Base-by-base conservation (phyloP, 2,113 vertebrate species). In the Gnathonemus longibarbis region DNA sequence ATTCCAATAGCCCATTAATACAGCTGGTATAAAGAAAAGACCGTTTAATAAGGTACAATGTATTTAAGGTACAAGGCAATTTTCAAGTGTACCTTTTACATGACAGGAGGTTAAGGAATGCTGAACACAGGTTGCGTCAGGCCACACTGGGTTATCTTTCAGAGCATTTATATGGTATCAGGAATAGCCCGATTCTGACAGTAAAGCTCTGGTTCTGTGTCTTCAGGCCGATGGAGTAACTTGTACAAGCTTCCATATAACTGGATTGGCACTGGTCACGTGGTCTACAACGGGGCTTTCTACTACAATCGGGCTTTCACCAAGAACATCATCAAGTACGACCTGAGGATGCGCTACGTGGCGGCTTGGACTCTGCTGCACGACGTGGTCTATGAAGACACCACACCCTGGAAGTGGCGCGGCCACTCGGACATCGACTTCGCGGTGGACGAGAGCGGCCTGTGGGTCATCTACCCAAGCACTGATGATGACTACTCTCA, bases 281-380 rank as follows among this genome's bases (percentile, higher is more conserved):
- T 99, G 92, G 97, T 99, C 31, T 99, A 97, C 93, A 97, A 94
- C 1, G 98, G 98, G 0, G 97, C 98, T 74, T 99, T 99, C 94
- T 99, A 97, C 95, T 99, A 99, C 95, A 99, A 99, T 96, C 95
- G 98, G 0, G 98, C 98, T 93, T 99, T 99, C 95, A 99, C 98
- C 94, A 98, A 97, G 94, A 99, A 99, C 95, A 98, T 99, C 94
- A 99, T 99, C 94, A 99, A 98, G 93, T 99, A 99, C 0, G 97
- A 99, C 92, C 95, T 99, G 94, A 96, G 94, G 89, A 97, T 98
- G 95, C 97, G 98, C 27, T 98, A 96, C 0, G 98, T 99, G 92
- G 97, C 97, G 0, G 96, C 97, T 90, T 99, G 98, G 98, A 97
- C 98, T 0, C 95, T 96, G 90, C 96, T 99, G 85, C 98, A 97